Conservation (phyloP, 2,113 vertebrate species). For the Chionis minor region DNA sequence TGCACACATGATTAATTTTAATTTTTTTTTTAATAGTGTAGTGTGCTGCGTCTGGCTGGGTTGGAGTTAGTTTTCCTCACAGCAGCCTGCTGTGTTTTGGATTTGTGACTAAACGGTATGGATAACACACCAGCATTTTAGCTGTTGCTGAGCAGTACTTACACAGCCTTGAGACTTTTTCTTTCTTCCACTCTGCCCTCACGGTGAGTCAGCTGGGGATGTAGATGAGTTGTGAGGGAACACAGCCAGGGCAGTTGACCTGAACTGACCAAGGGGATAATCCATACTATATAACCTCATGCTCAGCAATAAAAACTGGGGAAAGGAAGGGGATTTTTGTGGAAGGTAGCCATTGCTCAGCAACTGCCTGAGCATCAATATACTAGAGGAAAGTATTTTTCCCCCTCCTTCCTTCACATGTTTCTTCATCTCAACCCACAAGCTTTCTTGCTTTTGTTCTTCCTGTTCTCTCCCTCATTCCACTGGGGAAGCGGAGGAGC, state of each 20-base stretch:
- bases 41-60: background rate
- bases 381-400: background rate
- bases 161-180: background rate
- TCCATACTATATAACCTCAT: background rate
- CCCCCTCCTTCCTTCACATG: background rate
- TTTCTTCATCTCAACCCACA: background rate
- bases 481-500: background rate
- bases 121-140: background rate
- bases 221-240: background rate
- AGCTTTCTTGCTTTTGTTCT: background rate
- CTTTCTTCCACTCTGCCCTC: background rate
- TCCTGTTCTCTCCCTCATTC: background rate
- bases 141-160: background rate
- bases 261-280: background rate
- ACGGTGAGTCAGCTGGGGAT: rapidly evolving
- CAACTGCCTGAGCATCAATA: background rate
- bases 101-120: background rate
- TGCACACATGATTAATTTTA: background rate
- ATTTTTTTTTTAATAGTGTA: background rate
- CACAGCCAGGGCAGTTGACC: background rate
- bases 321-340: background rate
- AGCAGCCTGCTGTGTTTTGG: background rate
- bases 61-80: background rate
- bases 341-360: background rate
- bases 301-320: background rate